Base-by-base conservation (phyloP, 1,140 invertebrate species). In the Habropoda laboriosa region DNA sequence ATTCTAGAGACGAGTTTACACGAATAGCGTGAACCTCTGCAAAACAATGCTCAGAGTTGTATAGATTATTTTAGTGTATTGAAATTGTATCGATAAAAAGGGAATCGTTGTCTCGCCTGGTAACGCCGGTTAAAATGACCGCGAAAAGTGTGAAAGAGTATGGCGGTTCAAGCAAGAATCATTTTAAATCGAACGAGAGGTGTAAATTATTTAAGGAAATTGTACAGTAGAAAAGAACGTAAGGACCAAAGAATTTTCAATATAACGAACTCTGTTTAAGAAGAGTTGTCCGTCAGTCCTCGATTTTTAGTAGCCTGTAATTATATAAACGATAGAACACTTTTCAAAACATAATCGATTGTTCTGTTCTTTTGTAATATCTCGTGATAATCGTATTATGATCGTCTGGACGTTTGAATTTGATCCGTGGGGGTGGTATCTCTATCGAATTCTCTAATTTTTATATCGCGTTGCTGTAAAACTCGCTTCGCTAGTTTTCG, bases 171-270 rank as follows among this genome's bases (percentile, higher is more conserved):
- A 60, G 4, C 24, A 16, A 30, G n/a, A 27, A 49, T 63, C 16
- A 42, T 30, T 35, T 35, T 40, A 63, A 45, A 60, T 60, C 27
- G n/a, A 16, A 24, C 16, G 4, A 2, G 35, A 27, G n/a, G n/a
- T 47, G n/a, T 63, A 57, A 30, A 57, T 67, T 53, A 55, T 68
- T 76, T 55, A 42, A 71, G 13, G n/a, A 16, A n/a, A 60, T 12
- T 71, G 42, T 71, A 78, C 47, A 63, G 67, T 79, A 72, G 76
- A 61, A n/a, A 7, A 38, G 40, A 79, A 79, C 70, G 49, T 73
- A 73, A 73, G 77, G 77, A 79, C 77, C 77, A 79, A 79, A 73
- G n/a, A 51, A 73, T 42, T 68, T 79, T 79, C 27, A 21, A 73
- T 49, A 61, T 35, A n/a, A 42, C 49, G 45, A 49, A 40, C 18